Percentiles rank a stretch among this genome's conserved stretches.
These are phyloP conservation scores for Ptilodon capucinus DNA, from an alignment of 2,888 invertebrate genomes.

Conservation along the genomic window DNA sequence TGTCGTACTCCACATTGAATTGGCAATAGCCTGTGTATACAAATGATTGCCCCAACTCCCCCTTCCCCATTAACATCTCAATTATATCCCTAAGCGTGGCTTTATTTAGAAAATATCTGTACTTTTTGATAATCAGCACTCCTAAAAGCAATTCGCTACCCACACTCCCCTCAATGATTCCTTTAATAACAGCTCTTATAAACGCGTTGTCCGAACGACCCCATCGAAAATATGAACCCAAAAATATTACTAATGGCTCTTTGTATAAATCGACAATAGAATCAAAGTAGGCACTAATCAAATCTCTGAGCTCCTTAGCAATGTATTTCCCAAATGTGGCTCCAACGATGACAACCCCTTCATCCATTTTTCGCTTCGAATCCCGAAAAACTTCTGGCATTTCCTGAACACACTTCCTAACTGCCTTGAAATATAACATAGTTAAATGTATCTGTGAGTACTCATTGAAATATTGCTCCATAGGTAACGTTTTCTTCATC, in stretches of 20 bases:
- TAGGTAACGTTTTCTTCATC: slow-evolving; percentile 41
- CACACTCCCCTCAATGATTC: slow-evolving; percentile 10
- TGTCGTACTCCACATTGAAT: too few relatives aligned
- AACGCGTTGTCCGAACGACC: slow-evolving; percentile 7
- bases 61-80: not conserved
- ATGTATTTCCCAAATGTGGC: slow-evolving; percentile 47
- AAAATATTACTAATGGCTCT: slow-evolving; percentile 27
- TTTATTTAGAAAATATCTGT: not conserved
- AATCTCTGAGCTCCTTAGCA: slow-evolving; percentile 40
- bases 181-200: slow-evolving; percentile 8
- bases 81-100: slow-evolving; percentile 4
- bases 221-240: slow-evolving; percentile 12
- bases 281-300: slow-evolving; percentile 44
- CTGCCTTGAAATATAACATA: slow-evolving; percentile 54
- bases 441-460: slow-evolving; percentile 49
- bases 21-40: slow-evolving; percentile 3
- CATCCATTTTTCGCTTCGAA: slow-evolving; percentile 23
- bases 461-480: slow-evolving; percentile 42
- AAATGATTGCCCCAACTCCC: slow-evolving; percentile 5
- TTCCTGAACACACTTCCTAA: slow-evolving; percentile 41
- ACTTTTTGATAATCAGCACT: slow-evolving; percentile 7
- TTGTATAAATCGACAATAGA: slow-evolving; percentile 47
- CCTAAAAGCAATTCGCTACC: slow-evolving; percentile 20
- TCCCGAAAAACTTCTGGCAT: slow-evolving; percentile 42
- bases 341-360: slow-evolving; percentile 47